Evolutionary conservation across 2,888 invertebrate genomes (phyloP).

Genomic region (Acholoe squamosa): DNA sequence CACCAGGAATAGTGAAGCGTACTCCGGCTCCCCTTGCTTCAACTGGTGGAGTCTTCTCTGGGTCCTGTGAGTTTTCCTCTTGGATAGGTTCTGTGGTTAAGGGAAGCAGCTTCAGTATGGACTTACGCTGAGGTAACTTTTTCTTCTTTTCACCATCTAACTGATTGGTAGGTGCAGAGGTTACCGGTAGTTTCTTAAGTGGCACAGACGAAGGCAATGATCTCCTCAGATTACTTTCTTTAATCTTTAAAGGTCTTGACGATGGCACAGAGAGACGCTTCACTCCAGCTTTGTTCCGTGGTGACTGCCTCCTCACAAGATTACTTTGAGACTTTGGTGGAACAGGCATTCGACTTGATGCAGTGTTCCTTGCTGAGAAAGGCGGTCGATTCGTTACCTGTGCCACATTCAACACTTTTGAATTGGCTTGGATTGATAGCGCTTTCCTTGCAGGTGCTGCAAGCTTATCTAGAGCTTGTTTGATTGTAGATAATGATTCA

Average conservation of each 20-base stretch:
- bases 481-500: too few species aligned
- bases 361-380: neutral
- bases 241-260: neutral
- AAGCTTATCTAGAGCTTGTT: neutral
- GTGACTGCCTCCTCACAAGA: slow-evolving; percentile 35
- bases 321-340: neutral
- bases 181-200: neutral
- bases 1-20: neutral
- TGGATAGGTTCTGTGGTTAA: neutral
- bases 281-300: neutral
- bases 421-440: neutral
- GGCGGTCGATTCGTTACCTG: too few species aligned
- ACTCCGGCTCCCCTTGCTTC: slow-evolving; percentile 20
- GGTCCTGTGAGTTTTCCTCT: neutral
- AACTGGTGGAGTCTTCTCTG: slow-evolving; percentile 11
- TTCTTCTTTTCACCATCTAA: neutral
- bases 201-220: neutral
- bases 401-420: too few species aligned
- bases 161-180: neutral
- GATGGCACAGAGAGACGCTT: neutral
- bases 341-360: neutral
- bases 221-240: neutral
- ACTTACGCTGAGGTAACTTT: neutral
- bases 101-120: slow-evolving; percentile 12
- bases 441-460: neutral